Percentiles rank a stretch among this genome's conserved stretches.
Conservation (phyloP, 2,888 invertebrate species). For the Pterostichus madidus region DNA sequence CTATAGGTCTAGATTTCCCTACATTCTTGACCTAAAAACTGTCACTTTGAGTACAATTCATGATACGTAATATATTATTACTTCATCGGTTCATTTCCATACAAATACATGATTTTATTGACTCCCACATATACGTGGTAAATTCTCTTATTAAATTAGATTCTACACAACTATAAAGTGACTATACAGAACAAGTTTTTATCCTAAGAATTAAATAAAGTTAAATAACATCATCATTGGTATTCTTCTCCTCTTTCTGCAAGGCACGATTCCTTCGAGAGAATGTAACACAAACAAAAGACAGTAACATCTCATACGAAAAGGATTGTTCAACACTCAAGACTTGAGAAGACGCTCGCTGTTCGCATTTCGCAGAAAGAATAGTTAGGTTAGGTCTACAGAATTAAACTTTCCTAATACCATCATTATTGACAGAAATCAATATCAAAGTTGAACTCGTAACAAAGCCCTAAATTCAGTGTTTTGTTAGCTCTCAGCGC, state of each 20-base stretch:
- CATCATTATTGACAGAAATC: conserved; percentile 54
- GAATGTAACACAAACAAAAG: conserved; percentile 9
- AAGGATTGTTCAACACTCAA: not conserved
- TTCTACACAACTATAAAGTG: too few species aligned
- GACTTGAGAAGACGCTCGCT: not conserved
- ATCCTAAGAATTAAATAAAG: too few species aligned
- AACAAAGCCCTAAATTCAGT: conserved; percentile 45
- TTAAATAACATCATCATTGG: conserved; percentile 5
- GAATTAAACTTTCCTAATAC: conserved; percentile 48
- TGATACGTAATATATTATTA: too few species aligned
- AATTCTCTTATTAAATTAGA: too few species aligned
- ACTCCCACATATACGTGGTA: too few species aligned
- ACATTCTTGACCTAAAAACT: too few species aligned
- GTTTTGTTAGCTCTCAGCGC: conserved; percentile 24
- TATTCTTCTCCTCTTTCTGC: not conserved
- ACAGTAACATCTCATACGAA: not conserved
- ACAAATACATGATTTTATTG: too few species aligned
- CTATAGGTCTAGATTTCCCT: too few species aligned
- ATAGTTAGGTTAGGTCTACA: conserved; percentile 10
- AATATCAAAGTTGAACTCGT: conserved; percentile 34
- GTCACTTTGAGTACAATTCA: too few species aligned
- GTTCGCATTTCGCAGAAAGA: not conserved
- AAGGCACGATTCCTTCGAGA: not conserved
- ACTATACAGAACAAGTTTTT: too few species aligned
- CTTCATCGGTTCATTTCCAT: too few species aligned